These are phyloP conservation scores for Xanthostigma xanthostigma DNA, from an alignment of 2,888 invertebrate genomes.

Conservation along the genomic window DNA sequence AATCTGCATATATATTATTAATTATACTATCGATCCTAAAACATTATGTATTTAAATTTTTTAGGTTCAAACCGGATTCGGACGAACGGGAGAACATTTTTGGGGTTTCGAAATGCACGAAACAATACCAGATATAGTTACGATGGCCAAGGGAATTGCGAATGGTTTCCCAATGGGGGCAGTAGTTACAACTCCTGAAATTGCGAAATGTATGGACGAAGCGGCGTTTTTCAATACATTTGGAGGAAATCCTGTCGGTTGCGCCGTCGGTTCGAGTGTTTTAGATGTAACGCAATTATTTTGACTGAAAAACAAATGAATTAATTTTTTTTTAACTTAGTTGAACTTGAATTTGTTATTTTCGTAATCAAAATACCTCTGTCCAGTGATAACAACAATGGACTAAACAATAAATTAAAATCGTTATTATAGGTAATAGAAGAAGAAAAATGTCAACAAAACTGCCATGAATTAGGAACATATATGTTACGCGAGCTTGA, in stretches of 20 bases:
- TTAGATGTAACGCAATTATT: conserved; percentile 53
- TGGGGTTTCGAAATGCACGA: conserved; percentile 93
- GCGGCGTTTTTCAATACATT: conserved; percentile 89
- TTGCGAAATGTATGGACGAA: conserved; percentile 60
- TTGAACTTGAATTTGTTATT: no score
- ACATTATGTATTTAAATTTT: no score
- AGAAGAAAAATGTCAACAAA: conserved; percentile 70
- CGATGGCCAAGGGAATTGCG: conserved; percentile 88
- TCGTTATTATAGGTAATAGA: conserved; percentile 55
- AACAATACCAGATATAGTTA: conserved; percentile 84
- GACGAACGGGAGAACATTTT: conserved; percentile 81
- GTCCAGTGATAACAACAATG: no score
- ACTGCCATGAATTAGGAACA: conserved; percentile 60
- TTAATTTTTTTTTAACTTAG: no score
- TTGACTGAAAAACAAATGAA: no score
- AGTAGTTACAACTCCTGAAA: conserved; percentile 80
- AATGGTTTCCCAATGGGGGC: conserved; percentile 95
- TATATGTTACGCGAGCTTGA: conserved; percentile 64
- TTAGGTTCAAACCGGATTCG: conserved; percentile 89
- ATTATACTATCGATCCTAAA: no score
- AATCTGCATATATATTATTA: no score
- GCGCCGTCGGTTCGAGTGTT: conserved; percentile 79
- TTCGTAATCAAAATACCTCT: no score
- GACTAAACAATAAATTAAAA: neutral
- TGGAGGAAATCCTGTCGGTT: conserved; percentile 88